Conservation (phyloP, 2,888 invertebrate species). For the Chesias legatella region DNA sequence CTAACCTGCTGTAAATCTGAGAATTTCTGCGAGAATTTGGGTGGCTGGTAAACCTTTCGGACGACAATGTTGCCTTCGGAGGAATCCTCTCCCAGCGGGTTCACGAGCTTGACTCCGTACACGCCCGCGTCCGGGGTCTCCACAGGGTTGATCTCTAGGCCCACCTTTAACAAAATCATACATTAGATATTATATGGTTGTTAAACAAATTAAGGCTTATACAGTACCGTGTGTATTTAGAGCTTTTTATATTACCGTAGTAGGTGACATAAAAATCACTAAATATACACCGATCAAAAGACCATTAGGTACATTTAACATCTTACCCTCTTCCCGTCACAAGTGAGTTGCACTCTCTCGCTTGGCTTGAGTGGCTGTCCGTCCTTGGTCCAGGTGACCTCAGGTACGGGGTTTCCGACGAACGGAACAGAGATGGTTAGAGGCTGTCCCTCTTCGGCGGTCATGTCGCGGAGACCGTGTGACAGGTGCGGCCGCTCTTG, state of each 20-base stretch:
- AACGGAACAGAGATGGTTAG: constrained; percentile 85
- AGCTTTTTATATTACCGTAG: too few relatives aligned
- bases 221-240: too few relatives aligned
- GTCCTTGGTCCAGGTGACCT: constrained; percentile 89
- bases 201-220: too few relatives aligned
- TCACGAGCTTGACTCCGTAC: constrained; percentile 88
- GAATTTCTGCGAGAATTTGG: constrained; percentile 87
- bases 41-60: constrained; percentile 89
- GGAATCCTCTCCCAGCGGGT: constrained; percentile 87
- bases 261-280: too few relatives aligned
- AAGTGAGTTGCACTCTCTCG: constrained; percentile 86
- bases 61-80: constrained; percentile 86
- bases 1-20: constrained; percentile 72
- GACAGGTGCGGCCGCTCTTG: constrained; percentile 89
- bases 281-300: too few relatives aligned
- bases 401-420: constrained; percentile 91
- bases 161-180: constrained; percentile 70
- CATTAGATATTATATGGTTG: not conserved
- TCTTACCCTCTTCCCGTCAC: constrained; percentile 89
- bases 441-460: constrained; percentile 91
- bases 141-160: constrained; percentile 86
- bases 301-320: too few relatives aligned
- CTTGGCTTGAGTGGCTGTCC: constrained; percentile 83
- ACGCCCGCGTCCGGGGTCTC: constrained; percentile 87
- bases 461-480: constrained; percentile 86